Conservation (phyloP, 2,797 vertebrate genomes). For the Oreonectes daqikongensis region DNA sequence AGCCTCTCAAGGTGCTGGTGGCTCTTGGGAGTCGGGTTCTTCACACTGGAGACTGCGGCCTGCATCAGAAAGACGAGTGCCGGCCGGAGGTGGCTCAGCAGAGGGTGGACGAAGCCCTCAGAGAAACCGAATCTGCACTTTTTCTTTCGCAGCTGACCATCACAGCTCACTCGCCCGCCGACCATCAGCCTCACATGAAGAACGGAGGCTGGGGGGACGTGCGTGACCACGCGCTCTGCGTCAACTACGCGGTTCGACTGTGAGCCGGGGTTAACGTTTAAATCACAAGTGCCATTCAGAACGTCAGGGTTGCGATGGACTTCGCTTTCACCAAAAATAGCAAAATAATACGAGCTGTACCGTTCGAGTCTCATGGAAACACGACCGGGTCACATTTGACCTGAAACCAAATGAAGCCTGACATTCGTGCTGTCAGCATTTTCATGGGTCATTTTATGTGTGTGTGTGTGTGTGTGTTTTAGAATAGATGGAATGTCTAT, state of each 20-base stretch:
- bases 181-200: slow-evolving; percentile 73
- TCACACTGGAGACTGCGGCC: slow-evolving; percentile 79
- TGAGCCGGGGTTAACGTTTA: slow-evolving; percentile 52
- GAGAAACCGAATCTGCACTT: slow-evolving; percentile 58
- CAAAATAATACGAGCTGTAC: neutral
- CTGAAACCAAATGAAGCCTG: neutral
- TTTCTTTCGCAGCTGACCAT: slow-evolving; percentile 70
- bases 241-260: slow-evolving; percentile 75
- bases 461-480: too few relatives aligned
- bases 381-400: neutral
- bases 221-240: slow-evolving; percentile 79
- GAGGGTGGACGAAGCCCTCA: slow-evolving; percentile 62
- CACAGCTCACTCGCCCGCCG: slow-evolving; percentile 55
- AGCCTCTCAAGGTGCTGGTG: slow-evolving; percentile 75
- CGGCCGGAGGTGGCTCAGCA: slow-evolving; percentile 67
- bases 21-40: slow-evolving; percentile 75
- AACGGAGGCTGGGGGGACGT: slow-evolving; percentile 84
- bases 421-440: too few relatives aligned
- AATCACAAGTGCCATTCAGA: neutral
- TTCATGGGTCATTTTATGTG: too few relatives aligned
- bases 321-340: slow-evolving; percentile 14
- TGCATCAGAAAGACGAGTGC: slow-evolving; percentile 75
- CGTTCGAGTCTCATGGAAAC: neutral
- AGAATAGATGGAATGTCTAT: neutral
- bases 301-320: slow-evolving; percentile 1